Evolutionary conservation across 2,888 invertebrate genomes (phyloP).

Genomic region (Stomorhina lunata): DNA sequence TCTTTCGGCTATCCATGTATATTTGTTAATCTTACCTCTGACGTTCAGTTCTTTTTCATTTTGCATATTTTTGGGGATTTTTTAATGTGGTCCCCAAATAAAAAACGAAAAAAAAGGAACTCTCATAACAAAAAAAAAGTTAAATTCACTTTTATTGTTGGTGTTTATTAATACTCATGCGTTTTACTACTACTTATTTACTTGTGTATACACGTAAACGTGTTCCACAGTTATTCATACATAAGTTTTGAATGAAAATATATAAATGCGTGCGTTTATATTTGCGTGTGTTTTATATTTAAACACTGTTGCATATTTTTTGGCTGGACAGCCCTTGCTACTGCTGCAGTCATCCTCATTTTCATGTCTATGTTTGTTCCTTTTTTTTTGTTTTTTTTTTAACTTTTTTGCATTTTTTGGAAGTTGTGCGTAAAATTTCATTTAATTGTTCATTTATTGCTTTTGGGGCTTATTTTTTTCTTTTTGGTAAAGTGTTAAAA

Average conservation of each 20-base stretch:
- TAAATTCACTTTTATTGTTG: constrained; percentile 62
- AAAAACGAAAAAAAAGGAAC: constrained; percentile 38
- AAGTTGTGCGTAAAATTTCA: constrained; percentile 63
- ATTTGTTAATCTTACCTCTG: constrained; percentile 29
- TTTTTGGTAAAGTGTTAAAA: constrained; percentile 44
- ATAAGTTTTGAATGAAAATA: neutral
- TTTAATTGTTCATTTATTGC: constrained; percentile 64
- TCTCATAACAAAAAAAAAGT: constrained; percentile 31
- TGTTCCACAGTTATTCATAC: neutral
- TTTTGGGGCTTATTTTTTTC: constrained; percentile 53
- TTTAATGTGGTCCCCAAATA: constrained; percentile 56
- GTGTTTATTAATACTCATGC: constrained; percentile 57
- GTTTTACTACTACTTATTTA: constrained; percentile 45
- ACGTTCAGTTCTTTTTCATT: constrained; percentile 16
- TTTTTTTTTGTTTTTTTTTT: constrained; percentile 24
- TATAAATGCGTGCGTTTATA: constrained; percentile 14
- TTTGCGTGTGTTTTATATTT: constrained; percentile 32
- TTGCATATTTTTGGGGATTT: constrained; percentile 53
- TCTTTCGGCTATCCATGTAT: constrained; percentile 34
- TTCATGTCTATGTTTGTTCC: constrained; percentile 32
- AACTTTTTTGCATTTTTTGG: constrained; percentile 39
- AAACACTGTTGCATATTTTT: constrained; percentile 54
- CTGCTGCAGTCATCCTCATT: constrained; percentile 45
- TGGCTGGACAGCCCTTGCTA: constrained; percentile 10
- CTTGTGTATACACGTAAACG: neutral